These are phyloP conservation scores for Stichopus chloronotus DNA, from an alignment of 35 echinoderm and acorn worm genomes.

Conservation along the genomic window DNA sequence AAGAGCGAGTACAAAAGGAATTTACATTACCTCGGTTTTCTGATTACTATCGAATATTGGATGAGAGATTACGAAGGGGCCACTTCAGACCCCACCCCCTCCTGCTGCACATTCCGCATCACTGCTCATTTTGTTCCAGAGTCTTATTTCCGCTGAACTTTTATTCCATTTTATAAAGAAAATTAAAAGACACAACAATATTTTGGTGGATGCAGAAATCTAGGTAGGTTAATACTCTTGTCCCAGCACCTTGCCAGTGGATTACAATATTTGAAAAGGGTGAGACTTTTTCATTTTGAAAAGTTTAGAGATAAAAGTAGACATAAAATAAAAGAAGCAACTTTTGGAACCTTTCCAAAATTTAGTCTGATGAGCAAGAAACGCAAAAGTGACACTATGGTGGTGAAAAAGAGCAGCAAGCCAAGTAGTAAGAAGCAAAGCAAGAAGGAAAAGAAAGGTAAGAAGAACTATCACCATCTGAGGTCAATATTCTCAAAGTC, in stretches of 20 bases:
- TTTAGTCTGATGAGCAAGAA: conserved; percentile 40
- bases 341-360: conserved; percentile 27
- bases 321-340: neutral
- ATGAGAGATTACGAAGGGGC: conserved; percentile 41
- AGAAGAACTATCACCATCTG: neutral
- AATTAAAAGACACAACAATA: no score
- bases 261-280: neutral
- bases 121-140: conserved; percentile 54
- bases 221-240: neutral
- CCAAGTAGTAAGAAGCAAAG: conserved; percentile 48
- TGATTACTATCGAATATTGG: conserved; percentile 9
- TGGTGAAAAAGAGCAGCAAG: conserved; percentile 50
- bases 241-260: neutral
- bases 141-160: conserved; percentile 48
- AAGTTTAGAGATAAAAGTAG: neutral
- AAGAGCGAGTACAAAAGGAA: conserved; percentile 22
- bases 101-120: conserved; percentile 52
- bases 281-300: neutral
- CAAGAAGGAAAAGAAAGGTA: conserved; percentile 41
- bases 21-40: conserved; percentile 23
- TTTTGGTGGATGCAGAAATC: conserved; percentile 23
- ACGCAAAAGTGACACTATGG: conserved; percentile 41
- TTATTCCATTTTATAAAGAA: conserved; percentile 49
- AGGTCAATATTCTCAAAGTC: no score
- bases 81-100: conserved; percentile 37